Base-by-base conservation (phyloP, 2,888 invertebrate species). In the Ethmia dodecea region DNA sequence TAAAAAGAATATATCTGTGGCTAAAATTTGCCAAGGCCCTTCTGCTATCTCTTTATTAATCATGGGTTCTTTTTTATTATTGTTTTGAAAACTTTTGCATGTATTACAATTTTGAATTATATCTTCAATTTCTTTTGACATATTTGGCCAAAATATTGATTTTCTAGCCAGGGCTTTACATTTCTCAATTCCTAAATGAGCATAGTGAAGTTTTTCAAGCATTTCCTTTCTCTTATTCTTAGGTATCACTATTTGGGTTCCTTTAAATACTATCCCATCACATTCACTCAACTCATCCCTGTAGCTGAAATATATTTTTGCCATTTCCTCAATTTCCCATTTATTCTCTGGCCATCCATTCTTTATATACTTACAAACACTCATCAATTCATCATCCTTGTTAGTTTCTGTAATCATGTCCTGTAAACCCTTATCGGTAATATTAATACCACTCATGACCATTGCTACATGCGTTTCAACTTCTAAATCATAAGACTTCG, bases 261-360 rank as follows among this genome's bases (percentile, higher is more conserved):
- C 34, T 37, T 42, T 24, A 10, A 38, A 34, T 5, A 37, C 10
- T 14, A 39, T 35, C 5, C 37, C 37, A 37, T 43, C 28, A n/a
- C 38, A 15, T 11, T 20, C 2, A 25, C 25, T 14, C 13, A 25
- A 24, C 11, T 42, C 42, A 27, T 39, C 39, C 31, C 31, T 35
- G 20, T 37, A 38, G 2, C 30, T 33, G 32, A 10, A 20, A 9
- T 20, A 27, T 13, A n/a, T 27, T 27, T 13, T 15, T 27, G 24
- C 2, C 2, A 12, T 20, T 3, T 6, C 6, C n/a, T 27, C 27
- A 3, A 33, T 1, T n/a, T 33, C 20, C 16, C n/a, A 4, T 3
- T 2, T 15, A 15, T 12, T 15, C 6, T 14, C 13, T 15, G 33
- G 33, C 26, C 26, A 33, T 16, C 33, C 27, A 3, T 33, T 14